Base-by-base conservation (phyloP, 2,888 invertebrate species). In the Drosophila multiciliata region DNA sequence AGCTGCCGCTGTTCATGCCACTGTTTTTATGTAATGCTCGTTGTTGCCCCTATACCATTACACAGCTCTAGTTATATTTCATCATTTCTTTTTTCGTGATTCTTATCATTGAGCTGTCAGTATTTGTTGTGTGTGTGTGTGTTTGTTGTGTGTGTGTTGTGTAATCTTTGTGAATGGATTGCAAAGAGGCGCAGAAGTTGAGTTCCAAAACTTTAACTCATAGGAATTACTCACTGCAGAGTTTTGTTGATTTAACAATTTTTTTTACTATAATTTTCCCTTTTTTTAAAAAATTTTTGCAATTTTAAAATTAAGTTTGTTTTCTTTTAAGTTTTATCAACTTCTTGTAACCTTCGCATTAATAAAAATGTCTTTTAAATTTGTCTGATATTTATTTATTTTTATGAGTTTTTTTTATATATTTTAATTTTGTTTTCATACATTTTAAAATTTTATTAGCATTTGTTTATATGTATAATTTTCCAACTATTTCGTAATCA, bases 401-500 rank as follows among this genome's bases (percentile, higher is more conserved):
- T 85, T 69, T 77, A 73, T 83, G 80, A 50, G 1, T 68, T 75
- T 73, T 64, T 64, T 65, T 3, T 55, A 59, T 36, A 33, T 57
- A 36, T 50, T 67, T 69, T 58, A 68, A 61, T 61, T 55, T 66
- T 66, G 42, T 74, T 60, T 71, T 67, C 75, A 75, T 66, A 84
- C 76, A 86, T 78, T 80, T 82, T 82, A 74, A 78, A 87, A 80
- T 80, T 78, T 72, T 80, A 84, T 82, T 81, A 82, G 70, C 75
- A 69, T 63, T 54, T 67, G 11, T 57, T 66, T 76, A 45, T 52
- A 15, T 60, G 65, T 45, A 3, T 26, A 6, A 6, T 29, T 29
- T 29, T 29, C 6, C 29, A 29, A 6, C 6, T 29, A 29, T 29
- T 29, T 29, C 1, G 1, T 29, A 6, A 29, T n/a, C n/a, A n/a